A percentile compares a stretch with the other conserved stretches of the same genome.
Evolutionary conservation across 1,140 invertebrate genomes (phyloP).

Genomic region (Dinothrombium tinctorium): DNA sequence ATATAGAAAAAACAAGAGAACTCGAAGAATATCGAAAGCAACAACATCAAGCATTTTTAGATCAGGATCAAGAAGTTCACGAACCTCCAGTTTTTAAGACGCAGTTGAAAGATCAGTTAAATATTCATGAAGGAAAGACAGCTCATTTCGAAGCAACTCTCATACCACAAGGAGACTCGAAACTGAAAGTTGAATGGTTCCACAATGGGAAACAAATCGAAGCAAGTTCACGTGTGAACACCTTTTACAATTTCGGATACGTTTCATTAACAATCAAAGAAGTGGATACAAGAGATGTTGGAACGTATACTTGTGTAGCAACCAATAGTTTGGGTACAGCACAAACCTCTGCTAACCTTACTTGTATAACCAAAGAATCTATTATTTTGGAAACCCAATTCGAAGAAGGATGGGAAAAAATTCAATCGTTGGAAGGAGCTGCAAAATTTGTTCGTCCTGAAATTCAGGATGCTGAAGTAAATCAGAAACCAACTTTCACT

Average conservation of each 20-base stretch:
- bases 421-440: conserved; percentile 79
- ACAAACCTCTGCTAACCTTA: not conserved
- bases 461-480: conserved; percentile 41
- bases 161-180: conserved; percentile 74
- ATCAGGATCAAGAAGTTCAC: conserved; percentile 46
- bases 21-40: not conserved
- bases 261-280: conserved; percentile 67
- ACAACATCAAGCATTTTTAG: conserved; percentile 26
- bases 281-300: conserved; percentile 54
- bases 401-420: conserved; percentile 77
- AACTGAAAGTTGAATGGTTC: conserved; percentile 78
- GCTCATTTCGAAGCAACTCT: conserved; percentile 87
- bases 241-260: conserved; percentile 64
- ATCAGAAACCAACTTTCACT: conserved; percentile 54
- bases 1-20: too few species aligned
- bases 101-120: conserved; percentile 53
- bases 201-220: conserved; percentile 52
- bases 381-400: conserved; percentile 33
- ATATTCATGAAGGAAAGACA: conserved; percentile 55
- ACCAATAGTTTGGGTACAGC: conserved; percentile 28
- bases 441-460: too few species aligned
- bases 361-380: not conserved
- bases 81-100: conserved; percentile 39
- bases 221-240: conserved; percentile 56
- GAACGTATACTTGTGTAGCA: conserved; percentile 59